A percentile compares a stretch with the other conserved stretches of the same genome.
Conservation (phyloP, 2,888 invertebrate genomes). For the Tetramorium bicarinatum region DNA sequence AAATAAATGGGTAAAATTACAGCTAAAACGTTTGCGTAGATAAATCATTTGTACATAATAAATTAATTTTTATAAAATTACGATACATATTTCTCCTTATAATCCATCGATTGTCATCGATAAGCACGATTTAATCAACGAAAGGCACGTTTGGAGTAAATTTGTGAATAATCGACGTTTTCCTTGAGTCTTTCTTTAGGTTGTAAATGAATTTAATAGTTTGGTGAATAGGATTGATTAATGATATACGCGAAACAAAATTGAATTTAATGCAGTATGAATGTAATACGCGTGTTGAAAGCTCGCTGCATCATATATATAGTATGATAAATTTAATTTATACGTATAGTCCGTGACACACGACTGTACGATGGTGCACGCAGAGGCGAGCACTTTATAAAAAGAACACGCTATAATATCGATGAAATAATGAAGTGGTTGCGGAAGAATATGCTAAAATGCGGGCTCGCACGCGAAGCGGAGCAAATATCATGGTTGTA, state of each 20-base stretch:
- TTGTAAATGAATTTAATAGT: slow-evolving; percentile 13
- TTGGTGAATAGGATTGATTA: neutral
- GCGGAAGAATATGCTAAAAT: slow-evolving; percentile 24
- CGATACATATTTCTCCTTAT: neutral
- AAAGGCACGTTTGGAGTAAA: neutral
- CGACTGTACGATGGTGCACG: neutral
- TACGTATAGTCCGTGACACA: neutral
- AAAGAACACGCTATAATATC: slow-evolving; percentile 26
- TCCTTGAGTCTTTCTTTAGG: neutral
- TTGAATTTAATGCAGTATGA: slow-evolving; percentile 33
- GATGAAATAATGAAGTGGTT: slow-evolving; percentile 19
- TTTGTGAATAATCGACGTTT: neutral
- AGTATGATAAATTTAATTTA: slow-evolving; percentile 35
- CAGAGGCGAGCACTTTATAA: slow-evolving; percentile 1
- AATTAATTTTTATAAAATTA: slow-evolving; percentile 19
- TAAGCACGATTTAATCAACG: neutral
- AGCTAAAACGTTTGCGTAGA: neutral
- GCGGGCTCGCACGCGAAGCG: neutral
- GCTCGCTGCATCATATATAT: slow-evolving; percentile 2
- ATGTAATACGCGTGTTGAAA: slow-evolving; percentile 27
- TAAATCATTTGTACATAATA: neutral
- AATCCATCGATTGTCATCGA: neutral
- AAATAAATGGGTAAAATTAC: neutral
- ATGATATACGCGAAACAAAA: slow-evolving; percentile 18
- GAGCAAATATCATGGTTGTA: neutral